Evolutionary conservation across 1,140 invertebrate species (phyloP).

Genomic region (Rhyacophila brunnea): DNA sequence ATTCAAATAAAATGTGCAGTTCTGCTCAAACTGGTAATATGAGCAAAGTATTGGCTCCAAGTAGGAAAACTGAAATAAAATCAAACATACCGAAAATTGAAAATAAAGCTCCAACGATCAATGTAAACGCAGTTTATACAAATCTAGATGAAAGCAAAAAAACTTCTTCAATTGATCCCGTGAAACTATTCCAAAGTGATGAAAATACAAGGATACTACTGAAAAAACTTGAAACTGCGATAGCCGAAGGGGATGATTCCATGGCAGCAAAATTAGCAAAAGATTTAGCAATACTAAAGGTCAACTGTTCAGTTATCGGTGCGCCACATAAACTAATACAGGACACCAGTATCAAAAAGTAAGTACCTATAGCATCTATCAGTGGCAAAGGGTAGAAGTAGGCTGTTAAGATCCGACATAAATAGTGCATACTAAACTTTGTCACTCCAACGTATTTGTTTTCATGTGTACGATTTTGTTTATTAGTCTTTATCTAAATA

Average conservation of each 20-base stretch:
- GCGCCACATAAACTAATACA: constrained; percentile 25
- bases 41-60: neutral
- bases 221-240: constrained; percentile 65
- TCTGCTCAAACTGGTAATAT: constrained; percentile 31
- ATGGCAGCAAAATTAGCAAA: constrained; percentile 67
- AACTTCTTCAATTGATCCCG: too few relatives aligned
- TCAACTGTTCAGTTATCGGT: constrained; percentile 38
- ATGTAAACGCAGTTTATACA: constrained; percentile 15
- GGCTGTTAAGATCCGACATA: too few relatives aligned
- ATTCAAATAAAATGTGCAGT: constrained; percentile 25
- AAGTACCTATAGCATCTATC: too few relatives aligned
- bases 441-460: too few relatives aligned
- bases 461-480: too few relatives aligned
- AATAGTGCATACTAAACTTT: too few relatives aligned
- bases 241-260: constrained; percentile 65
- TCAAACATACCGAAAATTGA: too few relatives aligned
- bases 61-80: neutral
- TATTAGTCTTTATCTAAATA: too few relatives aligned
- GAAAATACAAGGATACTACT: constrained; percentile 55
- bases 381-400: too few relatives aligned
- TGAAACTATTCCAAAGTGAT: neutral
- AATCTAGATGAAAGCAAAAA: constrained; percentile 21
- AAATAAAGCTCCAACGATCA: neutral
- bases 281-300: constrained; percentile 67
- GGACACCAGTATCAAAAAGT: constrained; percentile 31